Evolutionary conservation across 2,888 invertebrate genomes (phyloP), one percentile per base, ranked within the genome.

Genomic region (Trissolcus brochymenae): DNA sequence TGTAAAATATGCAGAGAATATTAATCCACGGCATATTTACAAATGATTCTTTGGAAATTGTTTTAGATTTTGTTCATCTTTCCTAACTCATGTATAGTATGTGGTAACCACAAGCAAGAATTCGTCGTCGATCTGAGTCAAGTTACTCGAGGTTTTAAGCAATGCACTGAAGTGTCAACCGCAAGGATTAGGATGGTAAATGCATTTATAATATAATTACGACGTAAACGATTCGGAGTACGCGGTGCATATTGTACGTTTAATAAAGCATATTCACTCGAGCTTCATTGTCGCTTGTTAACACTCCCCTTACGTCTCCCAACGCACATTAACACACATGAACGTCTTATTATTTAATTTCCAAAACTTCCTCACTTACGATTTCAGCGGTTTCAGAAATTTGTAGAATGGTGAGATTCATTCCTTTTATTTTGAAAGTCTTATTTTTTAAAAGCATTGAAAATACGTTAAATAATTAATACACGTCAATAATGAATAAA

Each of bases 181-280:
- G 77, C 79, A 77, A 81, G 78, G 80, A 81, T 81, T 81, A 81
- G 75, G 78, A 73, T 79, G 77, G 77, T 77, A 81, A 84, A 83
- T 83, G 84, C 84, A 84, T 85, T 85, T 84, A 83, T 86, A 84
- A 85, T 85, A 84, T 84, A 83, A 84, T 85, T 85, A 83, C 78
- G 82, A 70, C 79, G 79, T 83, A 84, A 85, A 84, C 83, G 82
- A 78, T 78, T 78, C 72, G 67, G 60, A 81, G 78, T 79, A 80
- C 76, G 82, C 78, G 79, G 81, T 82, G 81, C 80, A 82, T 82
- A 82, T 82, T 82, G 83, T 83, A 80, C 83, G 82, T 81, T 85
- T 84, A 85, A 86, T 85, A 84, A 85, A 84, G 84, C 84, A 84
- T 82, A 82, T 81, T 83, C 83, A 80, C 81, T 78, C 76, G 76